Evolutionary conservation across 2,888 invertebrate species (phyloP).

Genomic region (Ptilodon capucinus): DNA sequence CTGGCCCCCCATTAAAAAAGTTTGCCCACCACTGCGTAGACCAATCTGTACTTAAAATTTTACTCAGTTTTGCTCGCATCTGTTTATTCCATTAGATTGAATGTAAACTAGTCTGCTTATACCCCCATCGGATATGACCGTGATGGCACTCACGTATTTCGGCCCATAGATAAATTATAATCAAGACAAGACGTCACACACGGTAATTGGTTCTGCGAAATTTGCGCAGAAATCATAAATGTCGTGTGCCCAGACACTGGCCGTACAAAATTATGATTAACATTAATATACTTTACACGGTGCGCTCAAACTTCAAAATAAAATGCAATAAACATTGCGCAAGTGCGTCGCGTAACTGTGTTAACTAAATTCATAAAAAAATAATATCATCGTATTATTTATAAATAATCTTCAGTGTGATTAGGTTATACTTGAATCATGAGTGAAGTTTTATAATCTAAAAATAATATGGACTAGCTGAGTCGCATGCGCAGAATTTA

Average conservation of each 20-base stretch:
- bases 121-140: too few relatives aligned
- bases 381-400: not conserved
- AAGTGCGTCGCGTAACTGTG: not conserved
- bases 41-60: too few relatives aligned
- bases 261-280: not conserved
- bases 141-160: too few relatives aligned
- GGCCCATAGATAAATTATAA: not conserved
- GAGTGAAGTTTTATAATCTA: not conserved
- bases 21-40: too few relatives aligned
- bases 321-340: not conserved
- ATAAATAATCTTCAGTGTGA: not conserved
- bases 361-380: not conserved
- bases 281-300: not conserved
- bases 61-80: too few relatives aligned
- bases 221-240: not conserved
- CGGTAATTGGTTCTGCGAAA: not conserved
- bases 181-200: not conserved
- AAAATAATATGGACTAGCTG: not conserved
- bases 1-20: too few relatives aligned
- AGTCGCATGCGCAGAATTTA: too few relatives aligned
- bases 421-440: not conserved
- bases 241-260: not conserved
- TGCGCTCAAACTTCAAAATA: not conserved
- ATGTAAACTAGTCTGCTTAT: too few relatives aligned
- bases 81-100: too few relatives aligned